These are phyloP conservation scores for Neoitamus cyanurus DNA, from an alignment of 2,888 invertebrate species.

Conservation along the genomic window DNA sequence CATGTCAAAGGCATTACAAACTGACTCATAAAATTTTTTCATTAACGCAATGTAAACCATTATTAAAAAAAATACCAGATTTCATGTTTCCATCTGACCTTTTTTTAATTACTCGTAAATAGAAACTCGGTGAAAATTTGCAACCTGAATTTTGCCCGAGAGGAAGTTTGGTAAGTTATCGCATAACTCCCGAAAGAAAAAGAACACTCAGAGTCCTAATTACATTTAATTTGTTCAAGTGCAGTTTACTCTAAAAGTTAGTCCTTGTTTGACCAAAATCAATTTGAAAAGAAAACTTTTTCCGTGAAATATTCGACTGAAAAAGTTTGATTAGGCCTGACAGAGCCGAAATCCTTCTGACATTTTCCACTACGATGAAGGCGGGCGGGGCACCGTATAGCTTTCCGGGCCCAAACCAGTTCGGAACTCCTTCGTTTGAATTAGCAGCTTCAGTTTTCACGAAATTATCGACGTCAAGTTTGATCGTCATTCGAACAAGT, in stretches of 20 bases:
- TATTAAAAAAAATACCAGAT: no score
- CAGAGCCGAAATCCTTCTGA: not conserved
- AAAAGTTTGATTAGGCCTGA: not conserved
- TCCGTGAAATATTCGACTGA: not conserved
- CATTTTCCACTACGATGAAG: not conserved
- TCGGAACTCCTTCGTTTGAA: not conserved
- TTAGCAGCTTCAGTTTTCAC: not conserved
- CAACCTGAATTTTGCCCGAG: not conserved
- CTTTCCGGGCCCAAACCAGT: not conserved
- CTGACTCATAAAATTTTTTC: no score
- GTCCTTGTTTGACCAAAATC: not conserved
- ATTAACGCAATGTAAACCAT: no score
- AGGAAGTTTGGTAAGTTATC: not conserved
- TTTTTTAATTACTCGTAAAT: not conserved
- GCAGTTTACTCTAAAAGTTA: conserved; percentile 5
- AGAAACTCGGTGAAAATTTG: not conserved
- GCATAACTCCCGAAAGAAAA: not conserved
- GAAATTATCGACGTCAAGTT: conserved; percentile 5
- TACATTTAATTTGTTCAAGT: conserved; percentile 1
- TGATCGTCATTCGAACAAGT: conserved; percentile 1
- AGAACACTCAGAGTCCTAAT: not conserved
- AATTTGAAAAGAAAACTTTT: conserved; percentile 4
- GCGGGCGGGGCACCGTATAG: not conserved
- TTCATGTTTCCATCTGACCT: not conserved
- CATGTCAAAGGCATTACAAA: no score